Conservation (phyloP, 2,888 invertebrate species). For the Acheta domesticus region DNA sequence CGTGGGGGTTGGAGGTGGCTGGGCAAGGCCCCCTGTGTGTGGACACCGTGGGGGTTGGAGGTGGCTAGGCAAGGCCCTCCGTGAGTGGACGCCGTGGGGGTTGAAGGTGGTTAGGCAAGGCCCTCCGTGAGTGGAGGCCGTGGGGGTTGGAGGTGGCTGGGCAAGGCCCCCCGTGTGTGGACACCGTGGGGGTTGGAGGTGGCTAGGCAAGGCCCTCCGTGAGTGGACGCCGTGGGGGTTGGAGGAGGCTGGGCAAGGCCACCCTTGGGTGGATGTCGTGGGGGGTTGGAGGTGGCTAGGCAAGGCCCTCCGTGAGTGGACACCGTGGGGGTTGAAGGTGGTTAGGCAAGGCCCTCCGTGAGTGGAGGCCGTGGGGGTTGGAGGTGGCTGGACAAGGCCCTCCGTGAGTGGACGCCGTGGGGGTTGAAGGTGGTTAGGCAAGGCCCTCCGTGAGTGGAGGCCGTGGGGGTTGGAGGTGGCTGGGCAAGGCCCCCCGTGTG, state of each 20-base stretch:
- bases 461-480: background rate
- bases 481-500: background rate
- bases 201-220: background rate
- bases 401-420: background rate
- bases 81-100: background rate
- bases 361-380: background rate
- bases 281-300: background rate
- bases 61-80: background rate
- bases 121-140: background rate
- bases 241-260: background rate
- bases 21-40: background rate
- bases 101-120: background rate
- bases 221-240: background rate
- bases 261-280: background rate
- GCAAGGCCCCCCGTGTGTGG: background rate
- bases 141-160: background rate
- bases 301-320: background rate
- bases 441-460: background rate
- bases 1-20: background rate
- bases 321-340: background rate
- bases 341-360: background rate
- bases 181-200: no score
- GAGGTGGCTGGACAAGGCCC: background rate
- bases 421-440: background rate
- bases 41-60: background rate